Percentiles rank a stretch among this genome's conserved stretches.
These are phyloP conservation scores for Dromas ardeola DNA, from an alignment of 2,113 vertebrate species.

Conservation along the genomic window DNA sequence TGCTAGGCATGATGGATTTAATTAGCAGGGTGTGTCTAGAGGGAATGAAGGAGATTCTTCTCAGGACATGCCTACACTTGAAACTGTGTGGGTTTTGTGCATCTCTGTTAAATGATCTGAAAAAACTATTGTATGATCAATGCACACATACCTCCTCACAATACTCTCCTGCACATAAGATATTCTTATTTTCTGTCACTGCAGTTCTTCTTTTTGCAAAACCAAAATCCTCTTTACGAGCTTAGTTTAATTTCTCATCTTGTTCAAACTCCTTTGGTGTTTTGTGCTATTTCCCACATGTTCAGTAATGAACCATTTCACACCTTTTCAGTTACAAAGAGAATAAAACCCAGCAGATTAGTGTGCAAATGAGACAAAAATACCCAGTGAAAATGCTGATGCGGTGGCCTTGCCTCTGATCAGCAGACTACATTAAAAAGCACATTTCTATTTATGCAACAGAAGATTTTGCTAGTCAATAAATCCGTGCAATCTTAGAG, in stretches of 20 bases:
- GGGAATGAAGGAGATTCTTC: constrained; percentile 55
- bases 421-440: background rate
- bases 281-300: background rate
- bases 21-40: constrained; percentile 57
- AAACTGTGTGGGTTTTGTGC: background rate
- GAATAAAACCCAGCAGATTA: background rate
- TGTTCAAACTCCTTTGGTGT: background rate
- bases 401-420: background rate
- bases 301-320: background rate
- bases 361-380: background rate
- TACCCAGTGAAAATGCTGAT: background rate
- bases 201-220: background rate
- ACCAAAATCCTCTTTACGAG: background rate
- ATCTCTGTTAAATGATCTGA: constrained; percentile 19
- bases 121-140: background rate
- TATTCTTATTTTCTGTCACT: background rate
- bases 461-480: constrained; percentile 37
- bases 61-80: constrained; percentile 41
- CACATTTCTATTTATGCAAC: constrained; percentile 10
- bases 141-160: background rate
- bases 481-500: constrained; percentile 2
- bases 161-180: background rate
- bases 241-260: background rate
- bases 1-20: constrained; percentile 55
- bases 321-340: background rate